These are phyloP conservation scores for Drosophila flavopinicola DNA, from an alignment of 2,888 invertebrate genomes.

Conservation along the genomic window DNA sequence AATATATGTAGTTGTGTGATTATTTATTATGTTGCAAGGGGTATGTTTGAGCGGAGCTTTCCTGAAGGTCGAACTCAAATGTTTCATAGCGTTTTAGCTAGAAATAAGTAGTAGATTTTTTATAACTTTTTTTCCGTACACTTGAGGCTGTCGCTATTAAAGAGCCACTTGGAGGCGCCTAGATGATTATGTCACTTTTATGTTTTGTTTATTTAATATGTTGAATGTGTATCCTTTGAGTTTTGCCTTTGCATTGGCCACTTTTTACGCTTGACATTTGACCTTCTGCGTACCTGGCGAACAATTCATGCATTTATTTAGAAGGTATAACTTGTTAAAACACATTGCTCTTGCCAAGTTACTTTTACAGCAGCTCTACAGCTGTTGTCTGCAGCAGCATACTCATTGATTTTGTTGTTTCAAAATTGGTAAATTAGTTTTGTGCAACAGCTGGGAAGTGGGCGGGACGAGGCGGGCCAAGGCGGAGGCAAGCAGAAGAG, in stretches of 20 bases:
- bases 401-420: conserved; percentile 8
- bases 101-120: conserved; percentile 2
- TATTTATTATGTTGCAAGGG: conserved; percentile 5
- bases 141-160: neutral
- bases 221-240: conserved; percentile 14
- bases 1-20: conserved; percentile 45
- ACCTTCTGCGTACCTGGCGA: conserved; percentile 41
- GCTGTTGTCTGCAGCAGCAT: conserved; percentile 46
- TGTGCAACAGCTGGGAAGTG: conserved; percentile 38
- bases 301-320: conserved; percentile 54
- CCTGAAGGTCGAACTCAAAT: conserved; percentile 18
- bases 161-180: no score
- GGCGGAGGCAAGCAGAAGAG: neutral
- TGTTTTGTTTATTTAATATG: neutral
- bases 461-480: conserved; percentile 3
- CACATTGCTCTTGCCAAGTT: conserved; percentile 47
- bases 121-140: neutral
- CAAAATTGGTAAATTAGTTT: conserved; percentile 17
- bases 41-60: conserved; percentile 18
- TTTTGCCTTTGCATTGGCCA: conserved; percentile 26
- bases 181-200: conserved; percentile 21
- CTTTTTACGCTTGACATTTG: conserved; percentile 44
- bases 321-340: conserved; percentile 61
- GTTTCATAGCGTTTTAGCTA: conserved; percentile 10
- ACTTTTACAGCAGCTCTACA: conserved; percentile 35